phyloP scores from a whole-genome alignment of 2,113 vertebrate species.

The Prietella phreatophila region DNA sequence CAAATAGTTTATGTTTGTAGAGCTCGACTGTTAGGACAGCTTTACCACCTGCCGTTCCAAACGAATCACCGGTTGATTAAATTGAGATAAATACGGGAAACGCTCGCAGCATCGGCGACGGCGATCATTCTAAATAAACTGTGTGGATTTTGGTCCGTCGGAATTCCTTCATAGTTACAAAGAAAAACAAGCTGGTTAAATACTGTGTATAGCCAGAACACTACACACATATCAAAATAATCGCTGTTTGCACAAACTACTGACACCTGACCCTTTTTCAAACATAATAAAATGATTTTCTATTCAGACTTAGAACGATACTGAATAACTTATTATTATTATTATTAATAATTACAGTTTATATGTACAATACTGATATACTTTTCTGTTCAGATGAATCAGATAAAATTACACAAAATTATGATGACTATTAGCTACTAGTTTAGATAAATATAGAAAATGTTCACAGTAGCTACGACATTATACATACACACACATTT shows the following conservation, averaged over 20 bases:
- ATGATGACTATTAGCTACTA: not conserved
- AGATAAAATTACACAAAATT: not conserved
- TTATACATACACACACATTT: no score
- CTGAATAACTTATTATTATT: no score
- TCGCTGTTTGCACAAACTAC: not conserved
- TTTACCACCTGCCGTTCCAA: not conserved
- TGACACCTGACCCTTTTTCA: not conserved
- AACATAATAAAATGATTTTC: not conserved
- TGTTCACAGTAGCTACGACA: not conserved
- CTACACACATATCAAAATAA: not conserved
- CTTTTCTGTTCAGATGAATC: not conserved
- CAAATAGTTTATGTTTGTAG: not conserved
- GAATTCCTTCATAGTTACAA: not conserved
- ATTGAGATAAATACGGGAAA: not conserved
- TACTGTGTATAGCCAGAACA: not conserved
- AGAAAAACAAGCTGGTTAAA: not conserved
- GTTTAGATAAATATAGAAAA: not conserved
- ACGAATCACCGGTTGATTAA: not conserved
- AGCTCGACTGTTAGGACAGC: not conserved
- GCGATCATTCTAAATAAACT: no score
- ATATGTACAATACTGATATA: not conserved
- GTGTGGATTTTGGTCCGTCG: no score
- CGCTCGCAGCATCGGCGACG: not conserved
- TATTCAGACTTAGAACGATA: no score
- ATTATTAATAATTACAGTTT: not conserved